Base-by-base conservation (phyloP, 2,888 invertebrate genomes). In the Xanthorhoe spadicearia region DNA sequence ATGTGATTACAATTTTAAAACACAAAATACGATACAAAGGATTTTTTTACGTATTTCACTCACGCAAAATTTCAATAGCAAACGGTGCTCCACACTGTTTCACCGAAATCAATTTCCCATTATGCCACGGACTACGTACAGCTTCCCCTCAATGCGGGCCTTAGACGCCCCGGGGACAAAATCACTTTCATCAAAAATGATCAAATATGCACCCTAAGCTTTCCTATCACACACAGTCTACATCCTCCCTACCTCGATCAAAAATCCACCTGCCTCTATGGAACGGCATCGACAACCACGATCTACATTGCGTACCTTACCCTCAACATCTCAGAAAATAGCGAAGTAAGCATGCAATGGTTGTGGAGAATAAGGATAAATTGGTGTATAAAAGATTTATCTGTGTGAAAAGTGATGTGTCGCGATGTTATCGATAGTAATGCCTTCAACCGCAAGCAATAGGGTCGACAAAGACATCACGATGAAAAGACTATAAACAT, bases 201-300 rank as follows among this genome's bases (percentile, higher is more conserved):
- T 91, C 85, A 89, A 88, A 90, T 89, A 91, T 91, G 91, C 89
- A 92, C 90, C 90, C 89, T 85, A 82, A 81, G 83, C 79, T 78
- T 77, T 71, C 78, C 73, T 83, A 84, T 86, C 84, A 79, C 72
- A 79, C 85, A 81, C 84, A 82, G 83, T 86, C 84, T 85, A 81
- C 79, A 78, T 74, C 71, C 75, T 73, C 65, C 46, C 54, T 70
- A 84, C 81, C 69, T 71, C 15, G 55, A 28, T 7, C 32, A 17
- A 13, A 3, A n/a, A 35, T 64, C 38, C 50, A 19, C 62, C 32
- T 48, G 0, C 54, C 18, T 15, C 49, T 50, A 15, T 13, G 0
- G 10, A 13, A 48, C 19, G 4, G 23, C 10, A 48, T 58, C 19
- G 32, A 23, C 10, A 19, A 6, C 0, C 2, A 1, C n/a, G 1